phyloP scores from a whole-genome alignment of 2,113 vertebrate genomes.

The Esox niger region DNA sequence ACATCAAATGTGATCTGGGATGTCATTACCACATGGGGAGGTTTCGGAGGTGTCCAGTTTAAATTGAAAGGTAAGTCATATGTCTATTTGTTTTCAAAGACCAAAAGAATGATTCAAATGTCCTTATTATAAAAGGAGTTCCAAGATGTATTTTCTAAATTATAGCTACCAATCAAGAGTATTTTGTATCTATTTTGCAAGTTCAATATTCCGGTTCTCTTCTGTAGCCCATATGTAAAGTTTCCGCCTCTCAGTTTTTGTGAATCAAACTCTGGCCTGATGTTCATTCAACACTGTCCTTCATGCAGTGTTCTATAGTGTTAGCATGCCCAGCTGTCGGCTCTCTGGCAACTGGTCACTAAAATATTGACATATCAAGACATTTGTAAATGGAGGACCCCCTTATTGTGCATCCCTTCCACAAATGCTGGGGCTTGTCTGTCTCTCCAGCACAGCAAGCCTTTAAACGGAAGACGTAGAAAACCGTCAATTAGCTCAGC shows the following conservation, averaged over 20 bases:
- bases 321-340: not conserved
- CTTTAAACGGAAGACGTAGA: no score
- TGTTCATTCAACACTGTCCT: not conserved
- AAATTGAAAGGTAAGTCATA: constrained; percentile 39
- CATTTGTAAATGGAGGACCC: no score
- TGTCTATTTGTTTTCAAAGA: constrained; percentile 6
- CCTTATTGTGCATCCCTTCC: no score
- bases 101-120: not conserved
- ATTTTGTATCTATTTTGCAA: not conserved
- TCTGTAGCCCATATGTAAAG: not conserved
- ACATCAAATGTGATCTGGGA: constrained; percentile 54
- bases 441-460: no score
- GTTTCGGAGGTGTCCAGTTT: constrained; percentile 46
- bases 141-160: no score
- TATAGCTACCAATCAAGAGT: no score
- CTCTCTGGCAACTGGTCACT: not conserved
- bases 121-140: no score
- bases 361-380: not conserved
- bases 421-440: no score
- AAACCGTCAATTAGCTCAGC: no score
- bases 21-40: constrained; percentile 50
- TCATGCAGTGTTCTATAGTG: not conserved
- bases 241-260: no score
- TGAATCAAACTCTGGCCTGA: no score
- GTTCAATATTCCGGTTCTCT: not conserved